Base-by-base conservation (phyloP, 2,797 vertebrate genomes). In the Poecilia wingei region DNA sequence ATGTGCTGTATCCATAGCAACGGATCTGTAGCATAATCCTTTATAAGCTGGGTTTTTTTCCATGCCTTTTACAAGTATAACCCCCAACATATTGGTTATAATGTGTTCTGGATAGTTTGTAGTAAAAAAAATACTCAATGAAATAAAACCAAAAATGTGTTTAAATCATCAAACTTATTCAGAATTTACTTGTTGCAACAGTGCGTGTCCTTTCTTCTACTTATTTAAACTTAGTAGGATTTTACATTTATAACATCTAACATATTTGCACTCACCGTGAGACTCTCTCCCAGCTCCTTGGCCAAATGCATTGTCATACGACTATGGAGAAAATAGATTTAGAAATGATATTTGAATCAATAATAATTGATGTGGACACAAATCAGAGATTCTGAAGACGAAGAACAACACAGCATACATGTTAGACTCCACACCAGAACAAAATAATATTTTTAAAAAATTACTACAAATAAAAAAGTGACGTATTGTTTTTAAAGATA, bases 201-300 rank as follows among this genome's bases (percentile, higher is more conserved):
- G 36, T 51, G 22, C 8, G 1, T 49, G 13, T 31, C 0, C n/a
- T 55, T 22, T 43, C 28, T 25, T 61, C 33, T 49, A 8, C 5
- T 20, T 25, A 12, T 59, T 33, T 59, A 9, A 57, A 6, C 8
- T 8, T n/a, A 46, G 22, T 9, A 14, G 3, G 3, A 49, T 8
- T 55, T 61, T 20, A n/a, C 10, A 8, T 31, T n/a, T 46, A 1
- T 14, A 43, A 71, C 14, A 16, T 55, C 5, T 45, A 61, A 33
- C 25, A 79, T 13, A 33, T 43, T 5, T 45, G 13, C 25, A 94
- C 98, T 98, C 96, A 99, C 98, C 98, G 76, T 99, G 98, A 76
- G 98, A 99, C 94, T 99, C 98, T 86, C 98, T 93, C 77, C 97
- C 98, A 36, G 97, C 95, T 95, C 98, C 98, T 88, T 99, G 98